Conservation (phyloP, 1,140 invertebrate species). For the Bombus consobrinus region DNA sequence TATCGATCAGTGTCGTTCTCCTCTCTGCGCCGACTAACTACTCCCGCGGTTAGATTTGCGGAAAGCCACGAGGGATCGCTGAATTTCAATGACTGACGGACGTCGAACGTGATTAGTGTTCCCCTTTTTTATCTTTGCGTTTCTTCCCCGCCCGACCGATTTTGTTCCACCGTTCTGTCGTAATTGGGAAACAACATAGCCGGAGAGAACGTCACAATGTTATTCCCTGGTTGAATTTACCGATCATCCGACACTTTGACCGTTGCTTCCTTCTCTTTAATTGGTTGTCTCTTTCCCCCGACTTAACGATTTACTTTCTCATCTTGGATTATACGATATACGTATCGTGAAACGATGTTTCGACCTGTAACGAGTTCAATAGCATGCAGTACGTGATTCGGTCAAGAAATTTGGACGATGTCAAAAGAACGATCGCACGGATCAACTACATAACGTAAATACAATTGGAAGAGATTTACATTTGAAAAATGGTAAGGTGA, state of each 20-base stretch:
- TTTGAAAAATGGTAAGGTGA: no score
- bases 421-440: not conserved
- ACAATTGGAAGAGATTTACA: no score
- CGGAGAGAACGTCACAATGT: not conserved
- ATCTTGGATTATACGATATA: not conserved
- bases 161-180: slow-evolving; percentile 55
- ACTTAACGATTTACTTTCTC: not conserved
- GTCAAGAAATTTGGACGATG: not conserved
- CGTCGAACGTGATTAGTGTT: slow-evolving; percentile 50
- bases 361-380: no score
- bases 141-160: not conserved
- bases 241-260: slow-evolving; percentile 9
- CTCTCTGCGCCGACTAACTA: slow-evolving; percentile 40
- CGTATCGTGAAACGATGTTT: not conserved
- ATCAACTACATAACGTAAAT: no score
- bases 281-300: not conserved
- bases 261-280: not conserved
- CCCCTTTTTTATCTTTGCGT: slow-evolving; percentile 16
- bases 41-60: slow-evolving; percentile 56
- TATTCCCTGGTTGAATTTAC: not conserved
- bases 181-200: slow-evolving; percentile 55
- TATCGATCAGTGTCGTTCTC: slow-evolving; percentile 73
- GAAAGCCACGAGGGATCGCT: slow-evolving; percentile 45
- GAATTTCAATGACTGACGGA: slow-evolving; percentile 51
- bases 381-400: not conserved